These are phyloP conservation scores for Cassiopea xamachana DNA, from an alignment of 30 jellyfish, hydroid and myxozoan genomes.

Conservation along the genomic window DNA sequence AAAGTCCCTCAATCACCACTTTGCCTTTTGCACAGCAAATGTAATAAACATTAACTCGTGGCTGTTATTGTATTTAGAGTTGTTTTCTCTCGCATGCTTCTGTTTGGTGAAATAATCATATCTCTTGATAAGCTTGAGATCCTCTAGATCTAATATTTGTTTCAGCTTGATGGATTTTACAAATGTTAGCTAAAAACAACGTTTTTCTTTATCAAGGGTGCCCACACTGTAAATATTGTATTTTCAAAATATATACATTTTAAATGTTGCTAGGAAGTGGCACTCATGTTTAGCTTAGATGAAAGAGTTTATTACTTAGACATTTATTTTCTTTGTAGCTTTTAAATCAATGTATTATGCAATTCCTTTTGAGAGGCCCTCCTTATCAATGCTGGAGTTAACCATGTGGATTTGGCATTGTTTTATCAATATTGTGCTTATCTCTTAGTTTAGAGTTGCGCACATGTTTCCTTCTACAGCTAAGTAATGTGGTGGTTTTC, in stretches of 20 bases:
- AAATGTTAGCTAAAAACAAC: conserved; percentile 14
- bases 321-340: not conserved
- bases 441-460: too few relatives aligned
- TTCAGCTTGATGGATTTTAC: not conserved
- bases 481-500: too few relatives aligned
- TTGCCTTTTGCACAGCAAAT: conserved; percentile 1
- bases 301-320: not conserved
- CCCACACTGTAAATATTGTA: conserved; percentile 23
- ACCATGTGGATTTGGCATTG: too few relatives aligned
- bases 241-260: not conserved
- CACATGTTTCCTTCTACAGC: too few relatives aligned
- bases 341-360: not conserved
- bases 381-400: not conserved
- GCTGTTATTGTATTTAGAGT: conserved; percentile 15
- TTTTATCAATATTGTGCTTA: too few relatives aligned
- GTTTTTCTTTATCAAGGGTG: not conserved
- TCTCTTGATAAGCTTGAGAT: conserved; percentile 29
- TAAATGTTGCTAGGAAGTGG: not conserved
- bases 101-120: conserved; percentile 16
- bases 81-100: conserved; percentile 16
- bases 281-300: not conserved
- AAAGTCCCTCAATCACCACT: not conserved
- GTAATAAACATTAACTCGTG: not conserved
- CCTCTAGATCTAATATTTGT: conserved; percentile 38
- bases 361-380: not conserved